Evolutionary conservation across 1,140 invertebrate genomes (phyloP).

Genomic region (fruit fly (Drosophila melanogaster)): Release_6_plus_ISO1_MT NT_033777.3:8795001-8795500

Average conservation of each 20-base stretch:
- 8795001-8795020: slow-evolving; percentile 52
- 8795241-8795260: slow-evolving; percentile 55
- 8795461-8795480: slow-evolving; percentile 59
- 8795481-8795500: slow-evolving; percentile 74
- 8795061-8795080: slow-evolving; percentile 75
- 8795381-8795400: slow-evolving; percentile 71
- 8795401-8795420: slow-evolving; percentile 70
- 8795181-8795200: slow-evolving; percentile 68
- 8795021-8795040: slow-evolving; percentile 62
- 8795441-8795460: slow-evolving; percentile 62
- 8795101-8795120: slow-evolving; percentile 69
- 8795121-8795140: slow-evolving; percentile 69
- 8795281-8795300: slow-evolving; percentile 70
- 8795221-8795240: slow-evolving; percentile 76
- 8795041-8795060: slow-evolving; percentile 75
- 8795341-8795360: slow-evolving; percentile 62
- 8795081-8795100: slow-evolving; percentile 63
- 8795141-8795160: slow-evolving; percentile 69
- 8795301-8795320: slow-evolving; percentile 40
- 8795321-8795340: slow-evolving; percentile 26
- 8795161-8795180: slow-evolving; percentile 41
- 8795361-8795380: slow-evolving; percentile 70
- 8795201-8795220: slow-evolving; percentile 75
- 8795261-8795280: slow-evolving; percentile 70
- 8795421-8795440: slow-evolving; percentile 55